Percentiles rank a stretch among this genome's conserved stretches.
Conservation (phyloP, 2,888 invertebrate genomes). For the Chaitophorus viminalis region DNA sequence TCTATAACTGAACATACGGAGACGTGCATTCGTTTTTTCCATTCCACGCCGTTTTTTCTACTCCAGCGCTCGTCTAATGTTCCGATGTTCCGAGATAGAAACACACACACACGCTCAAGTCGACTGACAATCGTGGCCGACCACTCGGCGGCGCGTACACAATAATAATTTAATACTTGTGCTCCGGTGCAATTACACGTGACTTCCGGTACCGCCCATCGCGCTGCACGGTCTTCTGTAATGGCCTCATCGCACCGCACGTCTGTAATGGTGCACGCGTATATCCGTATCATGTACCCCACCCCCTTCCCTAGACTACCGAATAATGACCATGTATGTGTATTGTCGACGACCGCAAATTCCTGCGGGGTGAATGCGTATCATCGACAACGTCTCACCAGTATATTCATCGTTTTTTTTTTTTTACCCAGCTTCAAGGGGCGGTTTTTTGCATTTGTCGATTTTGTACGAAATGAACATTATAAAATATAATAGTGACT, state of each 20-base stretch:
- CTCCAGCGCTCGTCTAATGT: background rate
- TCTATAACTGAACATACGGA: background rate
- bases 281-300: background rate
- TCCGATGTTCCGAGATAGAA: background rate
- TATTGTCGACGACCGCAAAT: background rate
- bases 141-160: background rate
- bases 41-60: background rate
- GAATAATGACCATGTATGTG: background rate
- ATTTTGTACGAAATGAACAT: background rate
- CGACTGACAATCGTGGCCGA: background rate
- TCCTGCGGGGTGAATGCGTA: background rate
- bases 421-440: background rate
- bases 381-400: background rate
- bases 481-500: background rate
- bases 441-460: background rate
- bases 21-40: background rate
- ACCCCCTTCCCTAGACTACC: background rate
- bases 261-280: background rate
- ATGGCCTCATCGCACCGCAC: slow-evolving; percentile 23
- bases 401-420: background rate
- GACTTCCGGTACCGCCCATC: slow-evolving; percentile 61
- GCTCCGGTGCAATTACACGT: slow-evolving; percentile 41
- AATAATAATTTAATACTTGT: background rate
- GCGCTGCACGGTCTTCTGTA: background rate
- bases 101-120: no score